Conservation (phyloP, 53 echinoderm and acorn worm genomes). For the Echinarachnius parma region DNA sequence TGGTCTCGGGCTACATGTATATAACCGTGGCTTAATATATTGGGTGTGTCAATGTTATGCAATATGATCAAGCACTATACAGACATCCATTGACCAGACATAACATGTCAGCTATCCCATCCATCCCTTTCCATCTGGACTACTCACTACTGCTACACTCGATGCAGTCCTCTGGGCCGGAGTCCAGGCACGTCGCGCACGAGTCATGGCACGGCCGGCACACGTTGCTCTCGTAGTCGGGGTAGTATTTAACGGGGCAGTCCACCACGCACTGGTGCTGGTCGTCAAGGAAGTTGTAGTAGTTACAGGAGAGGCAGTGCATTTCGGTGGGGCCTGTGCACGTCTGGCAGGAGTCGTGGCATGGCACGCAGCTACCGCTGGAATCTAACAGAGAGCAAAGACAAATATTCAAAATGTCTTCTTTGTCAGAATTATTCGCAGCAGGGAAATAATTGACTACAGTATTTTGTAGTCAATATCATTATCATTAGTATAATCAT, state of each 20-base stretch:
- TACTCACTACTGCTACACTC: constrained; percentile 58
- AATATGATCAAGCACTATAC: too few species aligned
- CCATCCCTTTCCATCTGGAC: not conserved
- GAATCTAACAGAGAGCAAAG: too few species aligned
- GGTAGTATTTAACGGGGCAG: constrained; percentile 56
- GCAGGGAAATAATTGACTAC: too few species aligned
- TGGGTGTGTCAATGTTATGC: too few species aligned
- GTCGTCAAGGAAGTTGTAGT: constrained; percentile 62
- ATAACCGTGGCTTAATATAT: too few species aligned
- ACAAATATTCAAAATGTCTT: too few species aligned
- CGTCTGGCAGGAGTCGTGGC: constrained; percentile 53
- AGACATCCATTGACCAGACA: too few species aligned
- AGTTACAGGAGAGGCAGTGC: constrained; percentile 69
- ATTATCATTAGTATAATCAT: too few species aligned
- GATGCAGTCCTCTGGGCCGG: constrained; percentile 62
- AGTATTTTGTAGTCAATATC: too few species aligned
- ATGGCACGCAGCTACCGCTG: constrained; percentile 42
- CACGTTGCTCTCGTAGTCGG: constrained; percentile 64
- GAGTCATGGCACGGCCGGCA: constrained; percentile 63
- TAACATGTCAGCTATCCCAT: not conserved
- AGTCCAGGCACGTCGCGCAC: constrained; percentile 65
- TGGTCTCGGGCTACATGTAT: too few species aligned
- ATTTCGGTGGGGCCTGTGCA: constrained; percentile 46
- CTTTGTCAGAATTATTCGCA: too few species aligned
- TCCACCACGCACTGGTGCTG: constrained; percentile 28